phyloP scores from a whole-genome alignment of 2,113 vertebrate species.

The Amblyornis subalaris region DNA sequence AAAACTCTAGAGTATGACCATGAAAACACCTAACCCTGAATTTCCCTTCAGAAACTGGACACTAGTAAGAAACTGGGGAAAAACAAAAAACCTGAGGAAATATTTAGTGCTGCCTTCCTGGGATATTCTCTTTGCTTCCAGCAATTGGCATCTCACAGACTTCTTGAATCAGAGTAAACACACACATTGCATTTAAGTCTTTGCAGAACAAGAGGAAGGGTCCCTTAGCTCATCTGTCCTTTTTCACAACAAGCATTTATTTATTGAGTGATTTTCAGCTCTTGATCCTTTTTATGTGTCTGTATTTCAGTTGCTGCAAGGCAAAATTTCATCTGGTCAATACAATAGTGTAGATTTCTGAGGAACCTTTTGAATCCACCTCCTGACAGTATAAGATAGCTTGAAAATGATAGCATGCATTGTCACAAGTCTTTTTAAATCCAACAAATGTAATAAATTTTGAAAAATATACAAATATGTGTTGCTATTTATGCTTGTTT shows the following conservation, averaged over 20 bases:
- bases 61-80: rapidly evolving
- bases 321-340: background rate
- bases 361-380: background rate
- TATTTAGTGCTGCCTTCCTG: background rate
- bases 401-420: background rate
- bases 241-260: background rate
- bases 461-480: background rate
- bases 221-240: background rate
- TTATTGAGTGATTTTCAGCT: background rate
- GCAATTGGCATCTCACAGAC: background rate
- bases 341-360: background rate
- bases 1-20: background rate
- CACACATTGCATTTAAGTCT: background rate
- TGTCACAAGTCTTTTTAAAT: background rate
- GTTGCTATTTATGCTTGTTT: background rate
- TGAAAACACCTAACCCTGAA: background rate
- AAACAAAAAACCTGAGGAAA: background rate
- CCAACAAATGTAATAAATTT: background rate
- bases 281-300: background rate
- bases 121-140: background rate
- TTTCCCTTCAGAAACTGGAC: background rate
- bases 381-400: background rate
- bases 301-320: background rate
- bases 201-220: background rate
- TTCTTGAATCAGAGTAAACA: background rate